Evolutionary conservation across 2,113 vertebrate genomes (phyloP).

Genomic region (Tinamus guttatus): DNA sequence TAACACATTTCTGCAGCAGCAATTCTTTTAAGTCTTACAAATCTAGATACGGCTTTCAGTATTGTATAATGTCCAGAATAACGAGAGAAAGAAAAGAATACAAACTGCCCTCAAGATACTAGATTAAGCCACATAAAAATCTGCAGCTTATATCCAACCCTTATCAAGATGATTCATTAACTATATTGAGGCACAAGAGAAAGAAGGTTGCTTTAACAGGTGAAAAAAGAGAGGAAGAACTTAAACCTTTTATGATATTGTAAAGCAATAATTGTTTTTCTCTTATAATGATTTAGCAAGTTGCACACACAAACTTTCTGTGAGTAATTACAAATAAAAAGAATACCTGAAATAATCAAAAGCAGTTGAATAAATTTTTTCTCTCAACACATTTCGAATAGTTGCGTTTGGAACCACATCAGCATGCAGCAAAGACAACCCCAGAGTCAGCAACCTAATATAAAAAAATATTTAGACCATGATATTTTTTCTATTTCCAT

Average conservation of each 20-base stretch:
- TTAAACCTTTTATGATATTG: not conserved
- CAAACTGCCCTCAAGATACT: not conserved
- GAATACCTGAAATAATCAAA: constrained; percentile 97
- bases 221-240: not conserved
- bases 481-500: not conserved
- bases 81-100: not conserved
- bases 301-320: not conserved
- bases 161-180: not conserved
- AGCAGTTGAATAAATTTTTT: constrained; percentile 97
- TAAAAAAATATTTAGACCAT: not conserved
- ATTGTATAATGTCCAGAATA: not conserved
- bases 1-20: not conserved
- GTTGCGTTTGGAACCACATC: constrained; percentile 95
- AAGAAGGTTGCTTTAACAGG: not conserved
- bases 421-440: constrained; percentile 92
- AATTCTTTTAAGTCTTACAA: not conserved
- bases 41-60: not conserved
- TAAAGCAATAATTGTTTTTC: not conserved
- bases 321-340: not conserved
- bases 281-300: not conserved
- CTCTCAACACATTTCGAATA: constrained; percentile 92
- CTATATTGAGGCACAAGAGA: not conserved
- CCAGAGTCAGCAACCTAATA: constrained; percentile 88
- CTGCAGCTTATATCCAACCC: not conserved
- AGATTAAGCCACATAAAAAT: not conserved